phyloP scores from a whole-genome alignment of 2,797 vertebrate species.

The Eremophila alpestris region DNA sequence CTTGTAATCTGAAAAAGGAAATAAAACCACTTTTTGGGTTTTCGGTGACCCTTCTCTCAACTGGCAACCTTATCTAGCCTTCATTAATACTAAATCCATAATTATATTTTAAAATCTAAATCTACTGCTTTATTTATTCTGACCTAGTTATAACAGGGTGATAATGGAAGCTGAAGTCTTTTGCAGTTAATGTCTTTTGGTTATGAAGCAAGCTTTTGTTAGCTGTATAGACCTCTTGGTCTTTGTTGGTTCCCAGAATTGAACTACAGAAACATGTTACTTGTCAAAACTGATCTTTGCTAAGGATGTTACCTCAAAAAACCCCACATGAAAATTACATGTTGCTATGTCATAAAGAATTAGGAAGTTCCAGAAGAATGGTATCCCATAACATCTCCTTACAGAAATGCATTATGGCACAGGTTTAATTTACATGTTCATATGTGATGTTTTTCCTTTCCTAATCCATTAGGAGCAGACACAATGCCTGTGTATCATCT shows the following conservation, averaged over 20 bases:
- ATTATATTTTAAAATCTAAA: background rate
- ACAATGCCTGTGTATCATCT: background rate
- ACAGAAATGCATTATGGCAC: fast-evolving
- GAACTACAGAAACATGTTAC: background rate
- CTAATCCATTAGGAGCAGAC: background rate
- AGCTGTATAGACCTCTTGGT: background rate
- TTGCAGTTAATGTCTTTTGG: background rate
- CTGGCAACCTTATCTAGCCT: background rate
- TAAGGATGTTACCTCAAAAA: background rate
- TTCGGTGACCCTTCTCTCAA: background rate
- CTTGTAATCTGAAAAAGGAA: background rate
- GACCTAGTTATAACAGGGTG: background rate
- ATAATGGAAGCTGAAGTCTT: constrained; percentile 4
- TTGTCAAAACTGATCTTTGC: background rate
- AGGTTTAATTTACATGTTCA: background rate
- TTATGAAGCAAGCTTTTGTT: background rate
- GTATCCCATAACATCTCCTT: background rate
- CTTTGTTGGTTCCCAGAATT: background rate
- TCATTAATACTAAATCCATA: background rate
- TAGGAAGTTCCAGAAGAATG: background rate
- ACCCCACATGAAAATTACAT: background rate
- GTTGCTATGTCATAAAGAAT: background rate
- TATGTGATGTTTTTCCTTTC: background rate
- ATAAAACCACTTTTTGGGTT: background rate
- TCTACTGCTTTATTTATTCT: constrained; percentile 13